Evolutionary conservation across 92 coral and sea anemone genomes (phyloP).

Genomic region (Epizoanthus illoricatus): DNA sequence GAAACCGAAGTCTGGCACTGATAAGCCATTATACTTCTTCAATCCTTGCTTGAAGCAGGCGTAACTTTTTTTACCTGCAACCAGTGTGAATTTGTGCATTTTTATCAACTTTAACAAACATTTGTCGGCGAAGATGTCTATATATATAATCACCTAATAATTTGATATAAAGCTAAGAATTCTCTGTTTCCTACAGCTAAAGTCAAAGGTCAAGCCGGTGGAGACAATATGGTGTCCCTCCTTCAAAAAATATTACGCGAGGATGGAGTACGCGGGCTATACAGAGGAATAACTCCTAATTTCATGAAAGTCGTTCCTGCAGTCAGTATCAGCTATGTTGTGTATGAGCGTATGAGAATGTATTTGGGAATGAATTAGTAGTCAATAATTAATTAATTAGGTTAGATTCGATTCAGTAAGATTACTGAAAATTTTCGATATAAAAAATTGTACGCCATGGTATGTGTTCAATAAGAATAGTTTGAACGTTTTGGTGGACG

Average conservation of each 20-base stretch:
- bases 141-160: not conserved
- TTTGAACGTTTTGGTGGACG: too few species aligned
- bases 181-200: slow-evolving; percentile 50
- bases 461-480: too few species aligned
- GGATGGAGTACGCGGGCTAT: slow-evolving; percentile 94
- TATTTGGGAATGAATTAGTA: slow-evolving; percentile 72
- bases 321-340: slow-evolving; percentile 99
- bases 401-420: not conserved
- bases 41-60: not conserved
- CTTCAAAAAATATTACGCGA: slow-evolving; percentile 68
- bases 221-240: slow-evolving; percentile 82
- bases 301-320: slow-evolving; percentile 99
- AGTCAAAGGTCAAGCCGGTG: slow-evolving; percentile 46
- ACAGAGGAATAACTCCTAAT: slow-evolving; percentile 94
- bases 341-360: slow-evolving; percentile 85
- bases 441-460: too few species aligned
- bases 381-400: not conserved
- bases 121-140: too few species aligned
- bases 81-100: too few species aligned
- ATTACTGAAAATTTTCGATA: not conserved
- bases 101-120: too few species aligned
- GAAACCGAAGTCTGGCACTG: too few species aligned
- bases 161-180: not conserved
- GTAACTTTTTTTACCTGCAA: too few species aligned
- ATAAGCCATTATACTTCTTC: not conserved